Evolutionary conservation across 2,888 invertebrate species (phyloP), one percentile per base, ranked within the genome.

Genomic region (Zele albiditarsus): DNA sequence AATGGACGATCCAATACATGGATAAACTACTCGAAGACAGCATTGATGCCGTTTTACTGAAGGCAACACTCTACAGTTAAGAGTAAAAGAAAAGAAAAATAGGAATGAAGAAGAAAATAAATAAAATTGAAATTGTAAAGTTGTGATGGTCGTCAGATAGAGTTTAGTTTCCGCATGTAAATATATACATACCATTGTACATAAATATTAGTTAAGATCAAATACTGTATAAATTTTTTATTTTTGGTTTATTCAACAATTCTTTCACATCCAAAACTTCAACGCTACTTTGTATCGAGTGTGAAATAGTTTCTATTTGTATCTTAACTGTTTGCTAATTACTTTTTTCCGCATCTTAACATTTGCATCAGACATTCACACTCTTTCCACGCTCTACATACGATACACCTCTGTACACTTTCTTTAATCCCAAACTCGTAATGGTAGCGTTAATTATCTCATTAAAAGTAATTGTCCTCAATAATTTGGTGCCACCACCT

Each of bases 381-480:
- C 81, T 28, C 68, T 42, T 70, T 33, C 58, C 25, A 27, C 46
- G 53, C 67, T 63, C 69, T 23, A 73, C 73, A 49, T 60, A 12
- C 38, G 8, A 8, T 20, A 23, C 53, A 6, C 20, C 53, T 20
- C 4, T 38, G 38, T 38, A 38, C 6, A 23, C 20, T 53, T 53
- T 53, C 53, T 53, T 53, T 20, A 53, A 53, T 53, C 53, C 53
- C 4, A 53, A 65, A 65, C 62, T 74, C 80, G 81, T 80, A 53
- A 81, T 80, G 80, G 82, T 79, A 80, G 84, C 84, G 85, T 87
- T 87, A 87, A 86, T 86, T 84, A 84, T 86, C 86, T 87, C 87
- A 87, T 87, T 87, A 87, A 87, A 85, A 85, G 85, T 87, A 87
- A 87, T 87, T 86, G 86, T 87, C 86, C 85, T 85, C 86, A 85